Evolutionary conservation across 2,888 invertebrate species (phyloP).

Genomic region (Nemotelus nigrinus): DNA sequence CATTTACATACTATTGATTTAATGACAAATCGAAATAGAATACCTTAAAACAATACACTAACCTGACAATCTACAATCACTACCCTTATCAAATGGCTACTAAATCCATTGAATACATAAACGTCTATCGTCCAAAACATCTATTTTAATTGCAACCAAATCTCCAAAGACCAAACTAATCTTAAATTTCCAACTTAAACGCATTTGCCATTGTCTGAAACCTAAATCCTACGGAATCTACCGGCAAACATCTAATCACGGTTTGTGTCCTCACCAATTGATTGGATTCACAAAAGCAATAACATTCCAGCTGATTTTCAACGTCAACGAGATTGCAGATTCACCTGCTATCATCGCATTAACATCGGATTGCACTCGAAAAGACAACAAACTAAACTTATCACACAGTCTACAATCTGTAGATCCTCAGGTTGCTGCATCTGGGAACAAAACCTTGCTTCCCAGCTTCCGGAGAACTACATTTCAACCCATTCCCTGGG

Average conservation of each 20-base stretch:
- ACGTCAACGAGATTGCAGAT: neutral
- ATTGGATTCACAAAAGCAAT: constrained; percentile 24
- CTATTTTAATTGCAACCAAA: too few relatives aligned
- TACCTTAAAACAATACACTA: too few relatives aligned
- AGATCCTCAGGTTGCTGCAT: constrained; percentile 1
- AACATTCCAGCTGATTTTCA: neutral
- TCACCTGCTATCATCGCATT: constrained; percentile 24
- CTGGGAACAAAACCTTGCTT: neutral
- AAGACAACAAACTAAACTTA: constrained; percentile 19
- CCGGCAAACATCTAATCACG: neutral
- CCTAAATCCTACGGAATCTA: neutral
- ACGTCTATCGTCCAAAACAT: too few relatives aligned
- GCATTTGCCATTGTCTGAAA: too few relatives aligned
- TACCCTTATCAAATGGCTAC: too few relatives aligned
- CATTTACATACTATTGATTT: too few relatives aligned
- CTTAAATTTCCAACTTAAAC: too few relatives aligned
- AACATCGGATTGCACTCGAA: constrained; percentile 27
- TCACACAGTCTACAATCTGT: neutral
- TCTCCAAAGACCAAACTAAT: too few relatives aligned
- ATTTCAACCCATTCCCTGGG: neutral
- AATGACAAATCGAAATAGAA: too few relatives aligned
- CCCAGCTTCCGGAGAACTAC: neutral
- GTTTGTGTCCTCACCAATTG: constrained; percentile 4
- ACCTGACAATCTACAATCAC: too few relatives aligned
- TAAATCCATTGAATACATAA: too few relatives aligned